These are phyloP conservation scores for Paedocypris micromegethes DNA, from an alignment of 2,797 vertebrate genomes.

Conservation along the genomic window DNA sequence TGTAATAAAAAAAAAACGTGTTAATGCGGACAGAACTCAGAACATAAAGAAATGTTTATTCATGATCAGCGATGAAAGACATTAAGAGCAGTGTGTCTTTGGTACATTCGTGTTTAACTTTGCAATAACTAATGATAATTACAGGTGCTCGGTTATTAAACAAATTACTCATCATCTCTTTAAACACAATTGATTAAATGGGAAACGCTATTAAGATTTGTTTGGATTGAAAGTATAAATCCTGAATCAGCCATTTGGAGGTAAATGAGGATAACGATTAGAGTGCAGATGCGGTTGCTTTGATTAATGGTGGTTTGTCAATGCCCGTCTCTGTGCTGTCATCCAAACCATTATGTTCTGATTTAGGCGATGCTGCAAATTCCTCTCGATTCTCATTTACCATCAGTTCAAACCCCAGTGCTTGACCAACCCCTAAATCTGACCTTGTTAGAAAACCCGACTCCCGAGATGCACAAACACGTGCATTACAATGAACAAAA, in stretches of 20 bases:
- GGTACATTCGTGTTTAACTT: conserved; percentile 1
- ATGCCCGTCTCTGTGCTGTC: conserved; percentile 29
- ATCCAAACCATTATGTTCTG: conserved; percentile 32
- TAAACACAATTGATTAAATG: conserved; percentile 16
- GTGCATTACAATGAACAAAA: conserved; percentile 11
- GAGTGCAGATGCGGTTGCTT: conserved; percentile 32
- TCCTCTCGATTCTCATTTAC: conserved; percentile 32
- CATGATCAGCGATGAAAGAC: not conserved
- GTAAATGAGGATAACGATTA: conserved; percentile 43
- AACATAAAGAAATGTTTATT: not conserved
- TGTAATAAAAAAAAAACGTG: too few species aligned
- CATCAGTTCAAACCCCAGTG: conserved; percentile 14
- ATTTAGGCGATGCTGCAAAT: conserved; percentile 32
- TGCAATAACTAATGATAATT: conserved; percentile 11
- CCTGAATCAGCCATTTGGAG: conserved; percentile 42
- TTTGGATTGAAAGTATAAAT: conserved; percentile 35
- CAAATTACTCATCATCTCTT: conserved; percentile 27
- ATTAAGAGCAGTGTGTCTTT: not conserved
- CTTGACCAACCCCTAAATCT: conserved; percentile 34
- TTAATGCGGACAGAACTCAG: too few species aligned
- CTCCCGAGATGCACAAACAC: not conserved
- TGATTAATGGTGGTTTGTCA: conserved; percentile 39
- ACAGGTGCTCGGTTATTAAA: conserved; percentile 14
- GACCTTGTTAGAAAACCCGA: conserved; percentile 25
- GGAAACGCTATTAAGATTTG: conserved; percentile 21